A percentile compares a stretch with the other conserved stretches of the same genome.
phyloP scores from a whole-genome alignment of 2,113 vertebrate genomes.

The Myotis davidii region DNA sequence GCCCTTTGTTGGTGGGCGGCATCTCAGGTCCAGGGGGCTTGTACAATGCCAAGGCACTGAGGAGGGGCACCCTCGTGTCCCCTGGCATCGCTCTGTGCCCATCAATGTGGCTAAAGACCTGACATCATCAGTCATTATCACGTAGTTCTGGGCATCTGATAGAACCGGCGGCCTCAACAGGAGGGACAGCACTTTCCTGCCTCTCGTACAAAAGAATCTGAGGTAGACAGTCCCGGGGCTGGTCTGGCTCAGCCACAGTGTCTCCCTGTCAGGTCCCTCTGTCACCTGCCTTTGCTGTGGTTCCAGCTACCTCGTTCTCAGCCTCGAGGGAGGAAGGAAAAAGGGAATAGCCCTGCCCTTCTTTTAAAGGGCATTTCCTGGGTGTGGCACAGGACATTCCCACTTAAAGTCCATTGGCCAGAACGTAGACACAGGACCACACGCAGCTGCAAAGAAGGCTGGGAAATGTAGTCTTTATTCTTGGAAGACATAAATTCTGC shows the following conservation, averaged over 20 bases:
- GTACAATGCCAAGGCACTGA: not conserved
- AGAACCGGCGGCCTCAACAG: not conserved
- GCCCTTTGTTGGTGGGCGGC: not conserved
- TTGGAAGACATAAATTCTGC: fast-evolving
- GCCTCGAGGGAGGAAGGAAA: fast-evolving
- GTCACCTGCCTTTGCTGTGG: not conserved
- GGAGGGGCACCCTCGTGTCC: no score
- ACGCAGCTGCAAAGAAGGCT: not conserved
- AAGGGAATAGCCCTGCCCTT: fast-evolving
- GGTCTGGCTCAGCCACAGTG: fast-evolving
- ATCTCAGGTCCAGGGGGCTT: not conserved
- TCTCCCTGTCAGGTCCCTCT: not conserved
- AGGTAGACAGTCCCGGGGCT: not conserved
- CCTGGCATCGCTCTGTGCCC: not conserved
- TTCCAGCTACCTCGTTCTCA: not conserved
- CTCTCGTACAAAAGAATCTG: not conserved
- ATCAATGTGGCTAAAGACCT: not conserved
- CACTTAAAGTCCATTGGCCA: not conserved
- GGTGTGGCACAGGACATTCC: not conserved
- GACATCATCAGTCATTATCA: not conserved
- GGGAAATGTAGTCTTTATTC: conserved; percentile 24
- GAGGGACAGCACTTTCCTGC: not conserved
- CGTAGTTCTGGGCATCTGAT: not conserved
- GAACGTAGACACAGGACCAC: not conserved
- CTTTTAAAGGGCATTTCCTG: not conserved